These are phyloP conservation scores for Hirundo rustica DNA, from an alignment of 2,797 vertebrate species.

Conservation along the genomic window DNA sequence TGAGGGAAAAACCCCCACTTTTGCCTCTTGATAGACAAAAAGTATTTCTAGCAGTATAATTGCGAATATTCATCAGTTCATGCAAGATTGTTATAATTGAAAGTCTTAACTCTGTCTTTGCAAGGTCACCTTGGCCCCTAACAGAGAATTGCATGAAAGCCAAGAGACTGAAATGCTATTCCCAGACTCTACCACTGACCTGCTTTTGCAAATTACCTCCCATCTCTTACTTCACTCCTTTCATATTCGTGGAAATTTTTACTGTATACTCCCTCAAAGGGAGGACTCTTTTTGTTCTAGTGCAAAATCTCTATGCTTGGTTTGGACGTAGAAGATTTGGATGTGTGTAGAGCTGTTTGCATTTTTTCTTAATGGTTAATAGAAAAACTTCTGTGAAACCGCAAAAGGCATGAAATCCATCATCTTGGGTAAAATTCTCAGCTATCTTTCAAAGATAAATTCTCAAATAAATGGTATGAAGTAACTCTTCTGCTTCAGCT, in stretches of 20 bases:
- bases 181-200: constrained; percentile 14
- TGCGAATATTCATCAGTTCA: background rate
- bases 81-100: constrained; percentile 18
- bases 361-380: background rate
- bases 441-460: background rate
- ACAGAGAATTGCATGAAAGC: background rate
- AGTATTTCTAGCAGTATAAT: background rate
- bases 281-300: background rate
- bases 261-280: background rate
- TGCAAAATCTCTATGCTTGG: background rate
- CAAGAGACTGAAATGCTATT: background rate
- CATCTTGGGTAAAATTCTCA: background rate
- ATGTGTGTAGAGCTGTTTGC: background rate
- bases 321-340: background rate
- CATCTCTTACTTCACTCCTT: background rate
- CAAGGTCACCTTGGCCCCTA: constrained; percentile 30
- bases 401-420: background rate
- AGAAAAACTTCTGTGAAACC: background rate
- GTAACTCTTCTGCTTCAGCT: background rate
- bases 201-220: constrained; percentile 33
- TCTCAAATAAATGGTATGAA: background rate
- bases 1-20: rapidly evolving
- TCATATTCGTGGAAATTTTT: background rate
- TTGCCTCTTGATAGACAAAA: background rate
- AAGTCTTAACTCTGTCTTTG: constrained; percentile 20